Evolutionary conservation across 2,888 invertebrate genomes (phyloP), one percentile per base, ranked within the genome.

Genomic region (Drosophila birchii): DNA sequence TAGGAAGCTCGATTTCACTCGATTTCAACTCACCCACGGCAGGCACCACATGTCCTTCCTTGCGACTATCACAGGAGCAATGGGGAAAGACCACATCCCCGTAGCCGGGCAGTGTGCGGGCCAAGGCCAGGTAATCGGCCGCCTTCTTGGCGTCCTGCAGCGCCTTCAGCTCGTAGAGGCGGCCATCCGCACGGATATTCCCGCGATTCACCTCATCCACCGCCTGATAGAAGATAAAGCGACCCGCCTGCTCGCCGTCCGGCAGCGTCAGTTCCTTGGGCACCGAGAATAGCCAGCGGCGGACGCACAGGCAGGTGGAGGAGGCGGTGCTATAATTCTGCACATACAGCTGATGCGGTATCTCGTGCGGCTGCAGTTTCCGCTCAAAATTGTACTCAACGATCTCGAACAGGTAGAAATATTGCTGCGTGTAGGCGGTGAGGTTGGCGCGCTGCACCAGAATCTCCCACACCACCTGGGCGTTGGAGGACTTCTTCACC

Each of bases 271-370:
- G 92, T 89, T 95, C 95, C 77, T 95, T 95, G 74, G 94, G 93
- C 47, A 96, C 93, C 45, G 95, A 95, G 93, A 98, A 98, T 72
- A 98, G 93, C 98, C 98, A 98, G 92, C 96, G 96, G 74, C 97
- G 94, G 51, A 99, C 94, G 72, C 96, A 95, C 51, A 99, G 94
- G 91, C 99, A 99, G 54, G 98, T 98, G 80, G 97, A 97, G 41
- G 98, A 98, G 39, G 99, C 99, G 14, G 99, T 99, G 78, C 98
- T 98, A 92, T 99, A 99, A 93, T 99, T 99, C 93, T 99, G 99
- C 86, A 99, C 98, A 94, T 99, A 99, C 78, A 99, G 94, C 88
- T 98, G 97, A 93, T 99, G 99, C 0, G 99, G 99, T 84, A 97
- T 97, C 93, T 99, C 99, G 92, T 96, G 96, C 1, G 97, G 95